Evolutionary conservation across 92 coral and sea anemone species (phyloP), one percentile per base, ranked within the genome.

Genomic region (Porites cylindrica): DNA sequence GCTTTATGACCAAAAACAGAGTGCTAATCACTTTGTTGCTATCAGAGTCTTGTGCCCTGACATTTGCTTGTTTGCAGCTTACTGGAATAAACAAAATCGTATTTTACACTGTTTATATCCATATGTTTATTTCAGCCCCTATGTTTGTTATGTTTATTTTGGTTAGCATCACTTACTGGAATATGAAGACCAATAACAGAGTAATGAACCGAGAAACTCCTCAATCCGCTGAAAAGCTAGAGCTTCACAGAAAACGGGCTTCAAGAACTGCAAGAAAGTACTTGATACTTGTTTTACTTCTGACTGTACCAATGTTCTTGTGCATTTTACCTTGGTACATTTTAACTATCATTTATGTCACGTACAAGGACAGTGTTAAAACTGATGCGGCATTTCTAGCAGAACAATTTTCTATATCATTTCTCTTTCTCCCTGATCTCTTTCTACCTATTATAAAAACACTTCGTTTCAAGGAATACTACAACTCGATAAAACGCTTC

Each of bases 251-350:
- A 70, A 81, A 70, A 53, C 77, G 50, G 12, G 21, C 12, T 17
- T 8, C 50, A 14, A 64, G 77, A 24, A n/a, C 85, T 10, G 77
- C 85, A 3, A 81, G 85, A 51, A 81, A 69, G 52, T 81, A 81
- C 19, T 17, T 81, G 24, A 53, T 18, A 4, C 53, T 81, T 10
- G 66, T 81, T 24, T 52, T 51, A 4, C 43, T 69, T 17, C 18
- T 81, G 20, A 51, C 18, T 65, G 54, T 26, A 8, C 85, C 85
- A 10, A 12, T 81, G 17, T 7, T 17, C 21, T 17, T 81, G 14
- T 68, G 76, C 51, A 81, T 26, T 68, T 54, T 54, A 14, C 85
- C 85, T 9, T 81, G 85, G 85, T 81, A 51, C 38, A 18, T 68
- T 67, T 4, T 67, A 14, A 81, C 52, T 17, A 8, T 81, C 12